Evolutionary conservation across 2,888 invertebrate species (phyloP), one percentile per base, ranked within the genome.

Genomic region (Phyto melanocephala): DNA sequence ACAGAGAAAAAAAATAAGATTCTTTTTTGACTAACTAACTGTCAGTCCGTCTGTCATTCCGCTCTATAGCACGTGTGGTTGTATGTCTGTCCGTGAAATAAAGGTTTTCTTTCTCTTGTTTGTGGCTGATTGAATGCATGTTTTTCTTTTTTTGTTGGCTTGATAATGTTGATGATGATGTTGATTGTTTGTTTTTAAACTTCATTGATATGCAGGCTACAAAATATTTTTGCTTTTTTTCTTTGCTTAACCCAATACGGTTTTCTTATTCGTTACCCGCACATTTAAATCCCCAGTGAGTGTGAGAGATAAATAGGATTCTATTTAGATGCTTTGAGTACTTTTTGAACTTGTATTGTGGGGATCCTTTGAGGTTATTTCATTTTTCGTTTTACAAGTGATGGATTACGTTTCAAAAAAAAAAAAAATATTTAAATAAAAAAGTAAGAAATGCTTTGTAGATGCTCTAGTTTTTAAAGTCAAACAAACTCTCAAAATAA

Each of bases 121-220:
- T 37, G 74, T 35, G 62, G 65, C 65, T 82, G 82, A 82, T 82
- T 79, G 82, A 82, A 82, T 82, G 79, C 28, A 28, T 28, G 65
- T 78, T 78, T 56, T 62, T 5, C 76, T 54, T 28, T 68, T 67
- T 65, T 76, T 33, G 50, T 52, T 45, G 52, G 52, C 28, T 37
- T 58, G 74, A 40, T 13, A 74, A 42, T 47, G 50, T 4, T 62
- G 70, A 45, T 62, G 45, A 47, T 65, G 76, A 40, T 68, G 77
- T 58, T 78, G 78, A 50, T 78, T 75, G 65, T 54, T 79, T 65
- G 54, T 42, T 37, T 62, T 65, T 17, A 60, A 79, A 79, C 74
- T 75, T 82, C 82, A 82, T 82, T 82, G 75, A 60, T 82, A 82
- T 82, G 74, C 82, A 79, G 65, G 56, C 72, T 42, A 65, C 47